Base-by-base conservation (phyloP, 2,797 vertebrate genomes). In the Helostoma temminkii region DNA sequence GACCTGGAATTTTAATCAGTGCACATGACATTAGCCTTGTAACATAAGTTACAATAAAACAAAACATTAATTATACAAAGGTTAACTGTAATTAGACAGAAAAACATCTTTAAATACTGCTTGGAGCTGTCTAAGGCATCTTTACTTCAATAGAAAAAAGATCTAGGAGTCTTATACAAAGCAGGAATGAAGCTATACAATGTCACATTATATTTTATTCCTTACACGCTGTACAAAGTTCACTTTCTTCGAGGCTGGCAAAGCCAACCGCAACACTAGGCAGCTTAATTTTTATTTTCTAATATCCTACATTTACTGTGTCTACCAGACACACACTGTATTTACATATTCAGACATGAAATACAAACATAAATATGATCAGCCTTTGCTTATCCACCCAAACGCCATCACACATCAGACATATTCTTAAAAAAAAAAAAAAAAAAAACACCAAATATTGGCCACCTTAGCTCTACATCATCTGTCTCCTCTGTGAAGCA, bases 101-200 rank as follows among this genome's bases (percentile, higher is more conserved):
- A 66, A n/a, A 88, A 69, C 53, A 74, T 83, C 56, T 84, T 93
- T 92, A 92, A 94, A 95, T 93, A 93, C 83, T 90, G 91, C 88
- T 87, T 80, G 85, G 82, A 90, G 87, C 90, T 91, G 87, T 93
- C 93, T 92, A 94, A 94, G 92, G 93, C 94, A 93, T 93, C 88
- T 92, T 91, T 89, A 89, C 88, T 92, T 90, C 68, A 76, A 91
- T 91, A 92, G 84, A 92, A 94, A 93, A 94, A 87, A 85, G 76
- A 83, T 88, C 88, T 91, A 92, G 60, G 88, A 86, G 86, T 89
- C 67, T 87, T 82, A 78, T 91, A 91, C 87, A 92, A 91, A 91
- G 91, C 89, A 92, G 91, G 88, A 93, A 93, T 93, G 88, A 90
- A 92, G 89, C 90, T 93, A 89, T 92, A 94, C 92, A 93, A 84